Evolutionary conservation across 2,888 invertebrate species (phyloP).

Genomic region (Blastobasis lacticolella): DNA sequence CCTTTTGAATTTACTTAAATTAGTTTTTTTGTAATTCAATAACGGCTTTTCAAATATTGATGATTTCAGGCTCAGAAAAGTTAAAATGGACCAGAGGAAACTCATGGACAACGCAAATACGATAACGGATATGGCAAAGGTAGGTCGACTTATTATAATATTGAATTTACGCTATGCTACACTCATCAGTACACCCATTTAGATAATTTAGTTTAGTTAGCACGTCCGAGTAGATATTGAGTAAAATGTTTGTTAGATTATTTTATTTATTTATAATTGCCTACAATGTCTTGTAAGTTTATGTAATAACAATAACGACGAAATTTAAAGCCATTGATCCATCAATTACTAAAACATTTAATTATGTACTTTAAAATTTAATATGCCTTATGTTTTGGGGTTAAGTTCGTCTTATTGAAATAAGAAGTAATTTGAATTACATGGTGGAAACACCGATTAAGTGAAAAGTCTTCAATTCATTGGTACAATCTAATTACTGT

Average conservation of each 20-base stretch:
- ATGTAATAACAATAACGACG: background rate
- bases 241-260: constrained; percentile 14
- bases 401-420: no score
- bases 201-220: constrained; percentile 38
- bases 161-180: constrained; percentile 43
- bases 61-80: constrained; percentile 91
- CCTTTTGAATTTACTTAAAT: no score
- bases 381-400: no score
- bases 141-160: constrained; percentile 60
- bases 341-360: no score
- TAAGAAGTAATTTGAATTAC: no score
- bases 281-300: background rate
- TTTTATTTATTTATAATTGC: constrained; percentile 2
- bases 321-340: no score
- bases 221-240: constrained; percentile 24
- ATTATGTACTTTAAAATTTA: no score
- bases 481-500: no score
- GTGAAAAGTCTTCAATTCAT: no score
- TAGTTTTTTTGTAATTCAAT: no score
- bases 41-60: no score
- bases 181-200: constrained; percentile 50
- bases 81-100: constrained; percentile 99
- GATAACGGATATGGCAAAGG: constrained; percentile 99
- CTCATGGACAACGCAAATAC: constrained; percentile 99
- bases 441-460: no score